Base-by-base conservation (phyloP, 1,140 invertebrate species). In the Amphibalanus amphitrite region DNA sequence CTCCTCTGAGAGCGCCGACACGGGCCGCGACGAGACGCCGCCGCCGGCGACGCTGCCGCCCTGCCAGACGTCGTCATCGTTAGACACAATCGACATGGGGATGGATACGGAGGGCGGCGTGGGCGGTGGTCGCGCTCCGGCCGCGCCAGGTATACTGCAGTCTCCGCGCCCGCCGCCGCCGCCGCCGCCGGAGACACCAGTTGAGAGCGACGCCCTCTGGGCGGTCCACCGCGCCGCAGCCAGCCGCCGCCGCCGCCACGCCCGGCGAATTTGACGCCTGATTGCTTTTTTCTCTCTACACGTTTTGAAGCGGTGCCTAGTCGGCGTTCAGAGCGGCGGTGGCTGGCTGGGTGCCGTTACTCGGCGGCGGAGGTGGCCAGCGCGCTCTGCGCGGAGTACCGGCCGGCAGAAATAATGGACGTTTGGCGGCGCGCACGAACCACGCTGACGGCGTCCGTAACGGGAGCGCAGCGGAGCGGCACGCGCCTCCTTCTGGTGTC, bases 211-310 rank as follows among this genome's bases (percentile, higher is more conserved):
- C 47, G 47, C 47, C 47, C 33, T 38, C 33, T 38, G 33, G 33
- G 33, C 33, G 33, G 33, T 38, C 33, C 33, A 38, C n/a, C n/a
- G n/a, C n/a, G n/a, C n/a, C n/a, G 33, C 83, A 84, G 29, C 68
- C 15, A n/a, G 30, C 29, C 38, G 69, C 29, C 40, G 38, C 28
- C 26, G 59, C 29, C 26, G 28, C 13, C 28, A 71, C 40, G 72
- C 68, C 26, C 74, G 68, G 28, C 70, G 69, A 33, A 26, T 30
- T 30, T 47, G 69, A 38, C 65, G 67, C 33, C 69, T 26, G 38
- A 72, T 69, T 23, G 8, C 38, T 23, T 38, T 72, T 28, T 38
- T n/a, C n/a, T 59, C 47, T 59, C 20, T 20, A 59, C 47, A 23
- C 10, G n/a, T n/a, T n/a, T 23, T 20, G 20, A 59, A 23, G 17